Evolutionary conservation across 1,140 invertebrate species (phyloP).

Genomic region (Hormaphis cornu): DNA sequence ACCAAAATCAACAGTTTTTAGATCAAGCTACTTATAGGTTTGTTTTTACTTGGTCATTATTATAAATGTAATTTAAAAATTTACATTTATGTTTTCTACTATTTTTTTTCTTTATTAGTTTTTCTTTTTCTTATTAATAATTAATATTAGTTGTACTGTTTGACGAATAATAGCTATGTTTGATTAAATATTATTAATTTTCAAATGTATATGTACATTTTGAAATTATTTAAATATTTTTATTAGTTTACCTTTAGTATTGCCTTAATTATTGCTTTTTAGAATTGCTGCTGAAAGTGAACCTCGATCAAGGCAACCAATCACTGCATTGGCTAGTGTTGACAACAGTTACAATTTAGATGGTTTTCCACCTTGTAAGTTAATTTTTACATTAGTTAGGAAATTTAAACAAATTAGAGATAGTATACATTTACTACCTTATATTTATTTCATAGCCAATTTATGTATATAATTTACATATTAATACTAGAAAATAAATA

Average conservation of each 20-base stretch:
- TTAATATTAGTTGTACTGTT: too few species aligned
- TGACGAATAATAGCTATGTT: too few species aligned
- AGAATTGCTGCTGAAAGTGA: conserved; percentile 29
- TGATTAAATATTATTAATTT: neutral
- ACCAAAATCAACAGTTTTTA: conserved; percentile 15
- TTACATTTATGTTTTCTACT: neutral
- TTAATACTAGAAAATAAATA: too few species aligned
- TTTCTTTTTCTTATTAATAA: too few species aligned
- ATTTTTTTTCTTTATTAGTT: neutral
- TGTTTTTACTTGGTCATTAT: neutral
- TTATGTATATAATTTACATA: too few species aligned
- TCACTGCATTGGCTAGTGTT: conserved; percentile 18
- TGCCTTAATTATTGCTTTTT: conserved; percentile 1
- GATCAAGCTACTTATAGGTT: conserved; percentile 14
- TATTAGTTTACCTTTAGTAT: neutral
- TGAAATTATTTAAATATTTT: too few species aligned
- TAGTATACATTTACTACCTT: too few species aligned
- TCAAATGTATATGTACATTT: too few species aligned
- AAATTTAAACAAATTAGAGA: neutral
- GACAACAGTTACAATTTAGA: conserved; percentile 10
- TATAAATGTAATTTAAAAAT: too few species aligned
- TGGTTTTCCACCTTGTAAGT: conserved; percentile 13
- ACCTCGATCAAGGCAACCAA: conserved; percentile 27
- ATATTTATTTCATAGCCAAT: too few species aligned
- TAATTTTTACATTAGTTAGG: too few species aligned